Evolutionary conservation across 2,888 invertebrate species (phyloP), one percentile per base, ranked within the genome.

Genomic region (Pegoplata infirma): DNA sequence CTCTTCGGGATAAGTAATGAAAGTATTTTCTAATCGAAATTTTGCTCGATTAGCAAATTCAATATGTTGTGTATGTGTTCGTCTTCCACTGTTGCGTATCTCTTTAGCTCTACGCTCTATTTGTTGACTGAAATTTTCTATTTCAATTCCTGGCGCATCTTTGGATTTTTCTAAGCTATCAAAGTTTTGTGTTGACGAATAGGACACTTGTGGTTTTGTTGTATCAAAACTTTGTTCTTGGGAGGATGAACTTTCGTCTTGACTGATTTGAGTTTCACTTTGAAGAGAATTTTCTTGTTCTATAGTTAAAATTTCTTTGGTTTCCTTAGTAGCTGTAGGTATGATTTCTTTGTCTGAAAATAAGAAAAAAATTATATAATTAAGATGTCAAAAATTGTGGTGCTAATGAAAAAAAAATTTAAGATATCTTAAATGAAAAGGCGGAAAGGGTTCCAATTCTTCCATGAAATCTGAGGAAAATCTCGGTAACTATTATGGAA

Each of bases 61-160:
- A 53, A 79, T 79, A 63, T 79, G 76, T 14, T 79, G 71, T 10
- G 44, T 56, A 61, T 80, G 75, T 2, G 59, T 80, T 17, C 71
- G 76, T 51, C 74, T 67, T 8, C 80, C 74, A 28, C 79, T 77
- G 59, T 76, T 81, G 28, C 77, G 78, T 55, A 87, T 84, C 82
- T 87, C 86, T 63, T 86, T 83, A 17, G 87, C 87, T 49, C 87
- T 84, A 5, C 84, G 83, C 80, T 87, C 85, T 66, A 88, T 86
- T 84, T 87, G 83, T 75, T 85, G 86, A 64, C 86, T 86, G 64
- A 85, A 85, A 66, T 86, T 86, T 76, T 86, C 86, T 17, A 89
- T 84, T 81, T 89, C 87, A 71, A 88, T 85, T 23, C 83, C 83
- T 25, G 87, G 85, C 23, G 86, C 86, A 71, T 88, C 88, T 76